phyloP scores from a whole-genome alignment of 2,113 vertebrate genomes.

The Neodon shergylaensis region DNA sequence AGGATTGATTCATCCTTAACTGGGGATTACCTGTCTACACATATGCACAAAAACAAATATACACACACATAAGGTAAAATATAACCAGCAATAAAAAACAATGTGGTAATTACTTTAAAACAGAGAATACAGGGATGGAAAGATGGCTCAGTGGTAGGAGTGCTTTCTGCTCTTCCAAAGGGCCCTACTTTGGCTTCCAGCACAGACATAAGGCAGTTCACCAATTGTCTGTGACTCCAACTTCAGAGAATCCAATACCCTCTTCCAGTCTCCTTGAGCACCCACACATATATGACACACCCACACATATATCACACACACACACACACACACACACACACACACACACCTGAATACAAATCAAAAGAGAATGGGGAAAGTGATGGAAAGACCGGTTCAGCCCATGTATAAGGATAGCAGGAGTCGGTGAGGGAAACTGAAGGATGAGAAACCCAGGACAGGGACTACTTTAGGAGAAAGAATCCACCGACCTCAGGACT shows the following conservation, averaged over 20 bases:
- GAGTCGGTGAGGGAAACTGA: neutral
- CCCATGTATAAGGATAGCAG: too few relatives aligned
- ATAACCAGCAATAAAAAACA: neutral
- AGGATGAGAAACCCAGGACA: neutral
- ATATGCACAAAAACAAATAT: neutral
- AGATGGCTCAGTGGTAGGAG: neutral
- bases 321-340: neutral
- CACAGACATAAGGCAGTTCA: neutral
- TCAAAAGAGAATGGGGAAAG: neutral
- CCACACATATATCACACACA: fast-evolving
- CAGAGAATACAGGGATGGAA: too few relatives aligned
- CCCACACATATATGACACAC: neutral
- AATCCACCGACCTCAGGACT: neutral
- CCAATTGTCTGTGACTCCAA: neutral
- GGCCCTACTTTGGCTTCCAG: neutral
- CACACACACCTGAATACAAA: neutral
- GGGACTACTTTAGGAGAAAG: neutral
- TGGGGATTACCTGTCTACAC: neutral
- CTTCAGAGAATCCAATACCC: neutral
- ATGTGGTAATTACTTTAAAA: neutral
- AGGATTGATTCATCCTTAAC: neutral
- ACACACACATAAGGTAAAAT: neutral
- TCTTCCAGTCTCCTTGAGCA: neutral
- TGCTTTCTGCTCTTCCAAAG: neutral
- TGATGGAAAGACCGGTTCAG: neutral